A percentile compares a stretch with the other conserved stretches of the same genome.
Evolutionary conservation across 2,888 invertebrate genomes (phyloP).

Genomic region (Podotricha telesiphe): DNA sequence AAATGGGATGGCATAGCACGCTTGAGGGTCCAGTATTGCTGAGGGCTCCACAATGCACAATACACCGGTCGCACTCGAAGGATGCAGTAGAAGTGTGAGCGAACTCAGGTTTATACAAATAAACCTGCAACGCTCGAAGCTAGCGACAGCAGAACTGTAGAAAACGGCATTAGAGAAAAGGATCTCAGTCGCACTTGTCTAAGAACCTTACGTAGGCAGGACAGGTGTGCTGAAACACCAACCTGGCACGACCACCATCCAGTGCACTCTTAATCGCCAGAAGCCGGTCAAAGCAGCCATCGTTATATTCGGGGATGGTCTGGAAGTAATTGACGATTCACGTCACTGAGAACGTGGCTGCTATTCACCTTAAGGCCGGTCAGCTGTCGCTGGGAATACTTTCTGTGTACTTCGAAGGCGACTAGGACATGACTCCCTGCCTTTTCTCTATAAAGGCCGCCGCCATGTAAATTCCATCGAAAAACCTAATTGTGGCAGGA

Average conservation of each 20-base stretch:
- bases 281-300: slow-evolving; percentile 48
- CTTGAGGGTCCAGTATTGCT: not conserved
- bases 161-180: slow-evolving; percentile 34
- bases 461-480: no score
- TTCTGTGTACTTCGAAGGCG: no score
- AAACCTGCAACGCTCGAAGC: no score
- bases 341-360: no score
- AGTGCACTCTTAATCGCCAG: slow-evolving; percentile 40
- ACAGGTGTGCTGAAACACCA: slow-evolving; percentile 40
- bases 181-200: slow-evolving; percentile 43
- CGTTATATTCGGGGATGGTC: slow-evolving; percentile 38
- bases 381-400: no score
- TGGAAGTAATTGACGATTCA: slow-evolving; percentile 1
- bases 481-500: no score
- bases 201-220: slow-evolving; percentile 50
- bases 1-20: not conserved
- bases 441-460: no score
- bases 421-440: no score
- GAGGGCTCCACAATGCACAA: not conserved
- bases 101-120: slow-evolving; percentile 11
- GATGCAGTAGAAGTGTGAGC: not conserved
- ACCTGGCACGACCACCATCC: slow-evolving; percentile 43
- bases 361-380: no score
- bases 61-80: not conserved
- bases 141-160: slow-evolving; percentile 46